Percentiles rank a stretch among this genome's conserved stretches.
These are phyloP conservation scores for Trichosurus vulpecula DNA, from an alignment of 2,797 vertebrate species.

Conservation along the genomic window DNA sequence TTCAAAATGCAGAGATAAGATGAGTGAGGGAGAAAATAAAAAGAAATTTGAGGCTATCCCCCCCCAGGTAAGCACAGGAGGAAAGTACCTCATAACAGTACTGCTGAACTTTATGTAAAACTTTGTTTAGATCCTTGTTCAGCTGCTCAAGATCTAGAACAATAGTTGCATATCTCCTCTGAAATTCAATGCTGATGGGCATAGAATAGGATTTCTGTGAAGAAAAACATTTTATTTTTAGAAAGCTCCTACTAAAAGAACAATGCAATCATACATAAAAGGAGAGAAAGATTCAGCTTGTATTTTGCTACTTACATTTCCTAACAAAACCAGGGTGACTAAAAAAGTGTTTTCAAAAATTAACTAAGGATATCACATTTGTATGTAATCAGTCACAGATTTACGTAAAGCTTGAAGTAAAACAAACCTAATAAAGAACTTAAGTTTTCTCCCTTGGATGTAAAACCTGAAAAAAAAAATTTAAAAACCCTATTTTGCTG, in stretches of 20 bases:
- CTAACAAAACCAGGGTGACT: neutral
- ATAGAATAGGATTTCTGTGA: slow-evolving; percentile 96
- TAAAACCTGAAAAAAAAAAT: neutral
- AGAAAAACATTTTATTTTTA: slow-evolving; percentile 51
- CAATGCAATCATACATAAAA: slow-evolving; percentile 31
- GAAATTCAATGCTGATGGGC: slow-evolving; percentile 94
- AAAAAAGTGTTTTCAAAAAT: neutral
- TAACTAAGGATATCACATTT: neutral
- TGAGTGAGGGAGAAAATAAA: slow-evolving; percentile 15
- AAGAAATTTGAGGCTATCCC: neutral
- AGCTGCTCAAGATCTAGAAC: slow-evolving; percentile 97
- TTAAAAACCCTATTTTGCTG: neutral
- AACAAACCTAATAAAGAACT: neutral
- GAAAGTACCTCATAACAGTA: slow-evolving; percentile 94
- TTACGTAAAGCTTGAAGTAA: neutral
- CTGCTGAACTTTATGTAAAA: slow-evolving; percentile 97
- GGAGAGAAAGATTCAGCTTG: neutral
- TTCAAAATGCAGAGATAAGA: slow-evolving; percentile 35
- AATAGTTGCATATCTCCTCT: slow-evolving; percentile 96
- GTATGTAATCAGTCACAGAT: neutral
- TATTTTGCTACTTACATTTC: neutral
- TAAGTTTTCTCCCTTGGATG: neutral
- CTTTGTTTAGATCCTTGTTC: slow-evolving; percentile 99
- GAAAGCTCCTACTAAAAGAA: slow-evolving; percentile 5
- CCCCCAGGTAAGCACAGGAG: neutral